Conservation (phyloP, 2,888 invertebrate species). For the Portevinia maculata region DNA sequence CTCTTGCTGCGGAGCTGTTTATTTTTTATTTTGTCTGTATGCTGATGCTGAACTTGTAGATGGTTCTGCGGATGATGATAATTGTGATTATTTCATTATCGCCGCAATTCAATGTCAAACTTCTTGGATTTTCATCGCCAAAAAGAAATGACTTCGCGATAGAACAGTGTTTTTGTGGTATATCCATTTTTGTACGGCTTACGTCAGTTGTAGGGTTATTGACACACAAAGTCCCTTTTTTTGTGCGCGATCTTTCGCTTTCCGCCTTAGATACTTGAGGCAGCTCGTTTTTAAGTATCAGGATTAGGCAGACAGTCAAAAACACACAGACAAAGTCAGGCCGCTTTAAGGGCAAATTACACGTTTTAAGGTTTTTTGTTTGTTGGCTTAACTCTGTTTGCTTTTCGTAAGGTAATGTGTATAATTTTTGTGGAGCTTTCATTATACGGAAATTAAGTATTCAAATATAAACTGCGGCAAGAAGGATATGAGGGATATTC, state of each 20-base stretch:
- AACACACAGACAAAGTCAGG: neutral
- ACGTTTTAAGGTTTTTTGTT: slow-evolving; percentile 54
- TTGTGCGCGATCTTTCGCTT: neutral
- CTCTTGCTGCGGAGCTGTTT: slow-evolving; percentile 3
- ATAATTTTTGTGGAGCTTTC: slow-evolving; percentile 64
- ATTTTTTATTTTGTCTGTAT: neutral
- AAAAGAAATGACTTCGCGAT: slow-evolving; percentile 21
- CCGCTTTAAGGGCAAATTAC: slow-evolving; percentile 63
- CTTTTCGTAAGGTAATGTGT: slow-evolving; percentile 58
- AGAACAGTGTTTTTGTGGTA: slow-evolving; percentile 13
- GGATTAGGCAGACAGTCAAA: slow-evolving; percentile 44
- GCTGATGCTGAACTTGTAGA: slow-evolving; percentile 7
- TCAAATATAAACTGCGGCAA: slow-evolving; percentile 38
- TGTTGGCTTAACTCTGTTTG: slow-evolving; percentile 42
- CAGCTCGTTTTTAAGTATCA: slow-evolving; percentile 11
- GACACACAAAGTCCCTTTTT: slow-evolving; percentile 54
- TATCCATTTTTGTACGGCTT: slow-evolving; percentile 50
- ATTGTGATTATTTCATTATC: slow-evolving; percentile 13
- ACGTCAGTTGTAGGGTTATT: slow-evolving; percentile 60
- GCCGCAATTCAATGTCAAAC: slow-evolving; percentile 30
- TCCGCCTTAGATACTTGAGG: slow-evolving; percentile 11
- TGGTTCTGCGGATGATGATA: neutral
- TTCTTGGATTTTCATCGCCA: neutral
- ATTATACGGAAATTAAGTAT: slow-evolving; percentile 69
- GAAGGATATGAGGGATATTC: slow-evolving; percentile 36